Conservation (phyloP, 2,113 vertebrate species). For the Gallinago undulata region DNA sequence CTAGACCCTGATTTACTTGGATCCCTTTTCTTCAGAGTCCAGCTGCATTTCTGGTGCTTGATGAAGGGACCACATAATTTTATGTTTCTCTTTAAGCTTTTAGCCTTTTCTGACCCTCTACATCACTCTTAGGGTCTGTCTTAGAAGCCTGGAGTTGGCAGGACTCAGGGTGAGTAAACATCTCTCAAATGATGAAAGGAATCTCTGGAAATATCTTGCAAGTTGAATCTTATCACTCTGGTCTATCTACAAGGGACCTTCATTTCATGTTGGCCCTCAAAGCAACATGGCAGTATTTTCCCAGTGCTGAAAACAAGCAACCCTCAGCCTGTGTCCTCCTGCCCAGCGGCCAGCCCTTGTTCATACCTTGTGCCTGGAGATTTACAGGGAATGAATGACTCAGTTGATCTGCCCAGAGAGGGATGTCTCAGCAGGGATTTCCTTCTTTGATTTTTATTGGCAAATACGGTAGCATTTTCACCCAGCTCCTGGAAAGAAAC, state of each 20-base stretch:
- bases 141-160: background rate
- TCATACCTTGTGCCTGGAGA: background rate
- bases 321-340: background rate
- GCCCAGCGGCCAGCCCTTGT: background rate
- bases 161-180: background rate
- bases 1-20: background rate
- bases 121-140: background rate
- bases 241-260: background rate
- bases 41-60: background rate
- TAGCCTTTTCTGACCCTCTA: background rate
- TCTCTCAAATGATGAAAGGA: background rate
- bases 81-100: background rate
- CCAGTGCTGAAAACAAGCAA: background rate
- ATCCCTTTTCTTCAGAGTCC: background rate
- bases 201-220: background rate
- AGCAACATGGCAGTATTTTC: background rate
- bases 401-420: background rate
- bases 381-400: background rate
- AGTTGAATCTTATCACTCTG: background rate
- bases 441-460: conserved; percentile 29
- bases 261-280: background rate
- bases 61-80: background rate
- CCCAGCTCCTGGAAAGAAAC: background rate
- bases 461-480: background rate
- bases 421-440: background rate